Evolutionary conservation across 2,888 invertebrate species (phyloP).

Genomic region (Spodoptera littoralis): DNA sequence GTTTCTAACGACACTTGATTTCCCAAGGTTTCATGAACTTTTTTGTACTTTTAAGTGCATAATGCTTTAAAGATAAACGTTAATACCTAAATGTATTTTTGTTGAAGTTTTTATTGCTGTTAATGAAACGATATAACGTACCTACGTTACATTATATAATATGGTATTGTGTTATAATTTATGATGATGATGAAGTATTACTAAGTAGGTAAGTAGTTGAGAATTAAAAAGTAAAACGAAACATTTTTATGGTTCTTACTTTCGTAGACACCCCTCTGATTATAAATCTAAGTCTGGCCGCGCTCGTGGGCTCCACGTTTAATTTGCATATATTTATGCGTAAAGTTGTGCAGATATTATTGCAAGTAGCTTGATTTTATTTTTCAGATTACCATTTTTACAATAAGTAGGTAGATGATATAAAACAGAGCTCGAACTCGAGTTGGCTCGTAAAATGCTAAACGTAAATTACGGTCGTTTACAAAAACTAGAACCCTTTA

Average conservation of each 20-base stretch:
- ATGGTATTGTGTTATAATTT: too few relatives aligned
- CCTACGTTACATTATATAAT: too few relatives aligned
- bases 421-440: conserved; percentile 32
- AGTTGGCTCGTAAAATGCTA: conserved; percentile 45
- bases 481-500: conserved; percentile 35
- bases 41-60: neutral
- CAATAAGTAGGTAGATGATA: conserved; percentile 29
- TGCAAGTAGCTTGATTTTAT: conserved; percentile 31
- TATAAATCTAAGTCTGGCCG: conserved; percentile 32
- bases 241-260: neutral
- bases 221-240: neutral
- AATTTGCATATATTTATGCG: conserved; percentile 45
- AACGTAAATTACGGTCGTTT: conserved; percentile 49
- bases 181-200: neutral
- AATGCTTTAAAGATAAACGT: neutral
- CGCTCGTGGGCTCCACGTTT: conserved; percentile 21
- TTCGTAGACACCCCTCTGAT: conserved; percentile 29
- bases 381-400: conserved; percentile 18
- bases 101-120: neutral
- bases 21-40: conserved; percentile 6
- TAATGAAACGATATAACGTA: neutral
- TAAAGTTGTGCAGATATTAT: conserved; percentile 29
- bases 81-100: neutral
- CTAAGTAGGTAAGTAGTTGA: neutral
- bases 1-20: neutral